phyloP scores from a whole-genome alignment of 2,888 invertebrate species.

The Sacculina carcini region DNA sequence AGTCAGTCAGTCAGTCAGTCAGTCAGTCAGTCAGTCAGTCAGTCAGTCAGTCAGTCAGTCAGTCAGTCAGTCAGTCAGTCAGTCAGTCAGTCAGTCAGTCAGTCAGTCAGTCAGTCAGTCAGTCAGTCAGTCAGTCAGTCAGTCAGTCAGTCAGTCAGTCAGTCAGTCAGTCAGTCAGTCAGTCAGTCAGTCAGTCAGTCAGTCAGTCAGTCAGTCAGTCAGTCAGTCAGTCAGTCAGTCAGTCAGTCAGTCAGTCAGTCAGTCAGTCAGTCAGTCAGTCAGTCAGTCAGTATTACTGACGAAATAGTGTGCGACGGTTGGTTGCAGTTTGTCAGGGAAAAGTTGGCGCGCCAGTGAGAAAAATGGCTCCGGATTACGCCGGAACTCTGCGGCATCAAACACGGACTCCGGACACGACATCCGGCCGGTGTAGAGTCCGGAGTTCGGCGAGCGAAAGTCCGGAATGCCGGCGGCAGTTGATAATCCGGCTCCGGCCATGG shows the following conservation, averaged over 20 bases:
- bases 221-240: background rate
- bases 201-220: background rate
- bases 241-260: background rate
- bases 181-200: background rate
- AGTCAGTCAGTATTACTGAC: background rate
- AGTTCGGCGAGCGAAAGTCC: slow-evolving; percentile 45
- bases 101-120: background rate
- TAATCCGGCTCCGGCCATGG: slow-evolving; percentile 86
- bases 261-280: background rate
- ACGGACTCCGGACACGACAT: slow-evolving; percentile 74
- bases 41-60: background rate
- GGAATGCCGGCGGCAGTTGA: slow-evolving; percentile 35
- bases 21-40: background rate
- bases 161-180: background rate
- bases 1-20: background rate
- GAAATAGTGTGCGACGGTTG: slow-evolving; percentile 74
- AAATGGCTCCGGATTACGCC: slow-evolving; percentile 69
- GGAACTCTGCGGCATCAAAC: slow-evolving; percentile 68
- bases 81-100: background rate
- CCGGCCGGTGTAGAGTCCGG: slow-evolving; percentile 73
- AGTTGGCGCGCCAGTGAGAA: slow-evolving; percentile 69
- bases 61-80: background rate
- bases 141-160: background rate
- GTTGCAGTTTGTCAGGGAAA: slow-evolving; percentile 59
- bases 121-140: background rate